Evolutionary conservation across 2,888 invertebrate genomes (phyloP), one percentile per base, ranked within the genome.

Genomic region (Buathra laborator): DNA sequence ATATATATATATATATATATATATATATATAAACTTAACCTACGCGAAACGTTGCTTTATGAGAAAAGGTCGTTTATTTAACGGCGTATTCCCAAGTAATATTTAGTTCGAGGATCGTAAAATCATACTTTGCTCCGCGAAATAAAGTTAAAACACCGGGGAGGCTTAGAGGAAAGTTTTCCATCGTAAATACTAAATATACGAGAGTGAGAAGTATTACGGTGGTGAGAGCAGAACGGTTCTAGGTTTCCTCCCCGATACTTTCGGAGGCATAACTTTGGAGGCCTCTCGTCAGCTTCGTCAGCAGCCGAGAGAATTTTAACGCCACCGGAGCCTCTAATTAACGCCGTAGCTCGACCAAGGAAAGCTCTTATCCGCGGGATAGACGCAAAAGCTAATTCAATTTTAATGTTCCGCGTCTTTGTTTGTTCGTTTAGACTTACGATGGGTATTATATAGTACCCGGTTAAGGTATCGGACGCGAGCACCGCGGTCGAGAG

Each of bases 61-160:
- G 92, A 91, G 92, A 92, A 91, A 44, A 48, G 74, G 91, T 91
- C 92, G 91, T 93, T 93, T 92, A 92, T 92, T 93, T 93, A 91
- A 93, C 91, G 93, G 91, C 90, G 24, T 59, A 59, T 87, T 88
- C 46, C 53, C 66, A 48, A 87, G 88, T 92, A 90, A 91, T 91
- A 91, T 92, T 92, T 91, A 91, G 89, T 91, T 88, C 37, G 88
- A 84, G 81, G 89, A 89, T 92, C 93, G 91, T 93, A 92, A 93
- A 93, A 92, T 92, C 91, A 92, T 92, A 91, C 91, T 92, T 91
- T 87, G 87, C 86, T 71, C 14, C 32, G 29, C 64, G 85, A 78
- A 81, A 86, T 85, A 85, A 85, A 86, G 81, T 83, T 81, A 70
- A 79, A 81, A 83, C 80, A 81, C 44, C 59, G 16, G 29, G 80